These are phyloP conservation scores for Eurystomus glaucurus DNA, from an alignment of 2,797 vertebrate species.

Conservation along the genomic window DNA sequence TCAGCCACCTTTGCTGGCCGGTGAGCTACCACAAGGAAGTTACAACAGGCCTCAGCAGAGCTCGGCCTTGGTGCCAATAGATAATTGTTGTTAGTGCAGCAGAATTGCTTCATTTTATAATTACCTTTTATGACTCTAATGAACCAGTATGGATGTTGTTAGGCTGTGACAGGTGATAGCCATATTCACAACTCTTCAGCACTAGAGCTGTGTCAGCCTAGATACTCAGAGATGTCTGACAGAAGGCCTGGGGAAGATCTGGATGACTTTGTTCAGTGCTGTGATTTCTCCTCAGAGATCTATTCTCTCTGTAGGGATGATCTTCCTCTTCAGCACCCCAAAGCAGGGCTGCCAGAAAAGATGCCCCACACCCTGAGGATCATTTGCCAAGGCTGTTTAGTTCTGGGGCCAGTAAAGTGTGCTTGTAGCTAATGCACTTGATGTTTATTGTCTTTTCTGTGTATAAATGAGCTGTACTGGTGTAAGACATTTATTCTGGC, in stretches of 20 bases:
- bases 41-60: rapidly evolving
- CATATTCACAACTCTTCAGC: rapidly evolving
- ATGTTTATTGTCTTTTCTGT: neutral
- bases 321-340: neutral
- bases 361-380: rapidly evolving
- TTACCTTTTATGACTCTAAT: rapidly evolving
- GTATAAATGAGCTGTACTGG: neutral
- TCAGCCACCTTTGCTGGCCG: rapidly evolving
- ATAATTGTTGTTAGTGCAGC: neutral
- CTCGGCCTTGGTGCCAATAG: rapidly evolving
- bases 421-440: neutral
- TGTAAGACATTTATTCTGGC: neutral
- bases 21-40: rapidly evolving
- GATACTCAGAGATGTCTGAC: rapidly evolving
- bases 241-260: neutral
- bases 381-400: neutral
- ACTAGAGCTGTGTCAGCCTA: neutral
- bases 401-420: neutral
- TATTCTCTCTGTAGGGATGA: neutral
- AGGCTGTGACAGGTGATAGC: rapidly evolving
- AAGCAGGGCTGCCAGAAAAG: neutral
- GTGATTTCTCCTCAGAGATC: neutral
- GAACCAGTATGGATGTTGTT: rapidly evolving
- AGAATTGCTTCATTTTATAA: rapidly evolving
- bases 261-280: neutral